phyloP scores from a whole-genome alignment of 2,113 vertebrate species.

The Gallinago jamesoni region DNA sequence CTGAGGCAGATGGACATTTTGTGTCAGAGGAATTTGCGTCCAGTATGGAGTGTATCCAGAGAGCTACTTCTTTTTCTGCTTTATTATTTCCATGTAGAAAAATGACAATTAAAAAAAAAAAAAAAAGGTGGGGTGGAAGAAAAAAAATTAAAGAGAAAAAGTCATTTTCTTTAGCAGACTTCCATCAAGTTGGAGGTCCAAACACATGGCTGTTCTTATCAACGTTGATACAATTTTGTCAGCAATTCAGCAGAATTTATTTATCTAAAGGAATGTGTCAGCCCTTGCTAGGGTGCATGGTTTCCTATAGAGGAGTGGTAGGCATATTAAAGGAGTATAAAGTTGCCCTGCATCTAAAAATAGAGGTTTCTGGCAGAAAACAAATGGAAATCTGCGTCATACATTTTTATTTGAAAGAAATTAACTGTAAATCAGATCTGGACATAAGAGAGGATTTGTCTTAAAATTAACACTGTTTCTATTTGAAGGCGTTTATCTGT shows the following conservation, averaged over 20 bases:
- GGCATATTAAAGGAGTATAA: not conserved
- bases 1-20: not conserved
- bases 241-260: not conserved
- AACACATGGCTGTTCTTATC: not conserved
- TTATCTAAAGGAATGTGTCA: not conserved
- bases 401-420: constrained; percentile 27
- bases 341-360: constrained; percentile 24
- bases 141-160: not conserved
- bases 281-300: not conserved
- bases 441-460: not conserved
- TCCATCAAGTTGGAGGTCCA: not conserved
- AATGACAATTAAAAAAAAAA: not conserved
- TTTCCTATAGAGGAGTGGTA: not conserved
- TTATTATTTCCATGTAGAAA: not conserved
- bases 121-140: too few species aligned
- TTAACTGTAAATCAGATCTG: constrained; percentile 28
- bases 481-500: not conserved
- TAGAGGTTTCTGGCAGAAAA: constrained; percentile 22
- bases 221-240: not conserved
- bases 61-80: not conserved
- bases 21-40: not conserved
- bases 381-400: constrained; percentile 15
- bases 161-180: not conserved
- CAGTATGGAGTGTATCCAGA: not conserved
- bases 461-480: not conserved